A percentile compares a stretch with the other conserved stretches of the same genome.
Evolutionary conservation across 2,888 invertebrate genomes (phyloP).

Genomic region (Dicranocentrus wangi): DNA sequence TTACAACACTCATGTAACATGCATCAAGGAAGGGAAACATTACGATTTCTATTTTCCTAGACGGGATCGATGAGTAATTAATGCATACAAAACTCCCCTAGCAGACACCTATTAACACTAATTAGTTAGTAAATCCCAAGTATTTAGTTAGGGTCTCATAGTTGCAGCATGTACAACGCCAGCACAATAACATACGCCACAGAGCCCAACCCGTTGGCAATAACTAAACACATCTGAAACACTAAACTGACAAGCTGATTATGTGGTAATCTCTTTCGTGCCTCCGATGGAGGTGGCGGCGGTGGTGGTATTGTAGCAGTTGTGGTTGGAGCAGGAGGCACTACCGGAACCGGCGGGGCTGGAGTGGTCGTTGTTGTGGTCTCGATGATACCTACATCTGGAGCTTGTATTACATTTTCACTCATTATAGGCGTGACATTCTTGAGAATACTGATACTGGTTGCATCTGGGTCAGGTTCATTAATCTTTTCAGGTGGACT

Average conservation of each 20-base stretch:
- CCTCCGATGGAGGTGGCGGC: neutral
- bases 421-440: slow-evolving; percentile 26
- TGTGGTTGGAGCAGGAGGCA: neutral
- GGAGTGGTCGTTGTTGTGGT: slow-evolving; percentile 40
- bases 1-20: too few relatives aligned
- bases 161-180: slow-evolving; percentile 36
- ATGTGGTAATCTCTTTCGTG: slow-evolving; percentile 42
- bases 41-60: neutral
- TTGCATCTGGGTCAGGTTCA: neutral
- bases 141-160: too few relatives aligned
- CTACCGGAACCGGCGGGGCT: slow-evolving; percentile 9
- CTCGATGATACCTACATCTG: slow-evolving; percentile 6
- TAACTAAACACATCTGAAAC: slow-evolving; percentile 59
- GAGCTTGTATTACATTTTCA: slow-evolving; percentile 33
- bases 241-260: slow-evolving; percentile 59
- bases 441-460: neutral
- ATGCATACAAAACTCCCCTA: neutral
- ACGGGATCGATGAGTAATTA: neutral
- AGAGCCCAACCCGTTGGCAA: slow-evolving; percentile 53
- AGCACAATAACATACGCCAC: slow-evolving; percentile 51
- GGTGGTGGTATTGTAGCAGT: too few relatives aligned
- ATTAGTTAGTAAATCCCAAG: slow-evolving; percentile 10
- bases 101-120: neutral
- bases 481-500: neutral
- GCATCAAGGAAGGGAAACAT: neutral